Percentiles rank a stretch among this genome's conserved stretches.
These are phyloP conservation scores for Diplodus puntazzo DNA, from an alignment of 2,797 vertebrate species.

Conservation along the genomic window DNA sequence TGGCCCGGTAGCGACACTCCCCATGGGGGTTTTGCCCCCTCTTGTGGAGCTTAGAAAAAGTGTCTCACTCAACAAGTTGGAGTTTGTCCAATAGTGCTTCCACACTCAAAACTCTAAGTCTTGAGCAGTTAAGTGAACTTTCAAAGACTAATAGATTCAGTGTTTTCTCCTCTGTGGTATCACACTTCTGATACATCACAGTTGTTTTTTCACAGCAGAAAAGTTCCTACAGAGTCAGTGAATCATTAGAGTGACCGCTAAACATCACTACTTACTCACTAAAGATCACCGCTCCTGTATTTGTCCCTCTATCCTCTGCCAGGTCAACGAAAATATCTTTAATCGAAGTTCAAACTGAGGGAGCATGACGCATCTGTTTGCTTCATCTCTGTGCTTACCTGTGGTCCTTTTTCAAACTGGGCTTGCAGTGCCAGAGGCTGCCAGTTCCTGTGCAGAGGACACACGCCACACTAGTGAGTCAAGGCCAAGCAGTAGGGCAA, in stretches of 20 bases:
- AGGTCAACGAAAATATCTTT: slow-evolving; percentile 57
- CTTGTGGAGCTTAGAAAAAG: slow-evolving; percentile 76
- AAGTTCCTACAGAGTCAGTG: slow-evolving; percentile 6
- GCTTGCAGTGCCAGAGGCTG: background rate
- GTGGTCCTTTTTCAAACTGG: slow-evolving; percentile 58
- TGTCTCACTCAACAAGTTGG: slow-evolving; percentile 39
- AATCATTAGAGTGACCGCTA: slow-evolving; percentile 20
- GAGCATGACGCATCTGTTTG: slow-evolving; percentile 53
- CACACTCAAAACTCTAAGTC: slow-evolving; percentile 13
- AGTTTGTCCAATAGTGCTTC: slow-evolving; percentile 38
- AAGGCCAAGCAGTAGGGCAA: background rate
- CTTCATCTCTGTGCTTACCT: slow-evolving; percentile 71
- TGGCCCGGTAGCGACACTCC: slow-evolving; percentile 44
- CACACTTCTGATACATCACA: background rate
- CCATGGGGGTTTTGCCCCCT: slow-evolving; percentile 77
- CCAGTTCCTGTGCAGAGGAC: background rate
- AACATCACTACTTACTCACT: slow-evolving; percentile 40
- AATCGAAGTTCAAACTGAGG: slow-evolving; percentile 64
- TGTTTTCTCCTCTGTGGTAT: background rate
- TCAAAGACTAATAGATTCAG: slow-evolving; percentile 5
- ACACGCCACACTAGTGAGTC: background rate
- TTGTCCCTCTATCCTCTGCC: slow-evolving; percentile 63
- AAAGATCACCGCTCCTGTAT: slow-evolving; percentile 53
- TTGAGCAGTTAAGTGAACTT: background rate
- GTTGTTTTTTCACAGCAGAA: background rate